Base-by-base conservation (phyloP, 2,113 vertebrate genomes). In the Albula goreensis region DNA sequence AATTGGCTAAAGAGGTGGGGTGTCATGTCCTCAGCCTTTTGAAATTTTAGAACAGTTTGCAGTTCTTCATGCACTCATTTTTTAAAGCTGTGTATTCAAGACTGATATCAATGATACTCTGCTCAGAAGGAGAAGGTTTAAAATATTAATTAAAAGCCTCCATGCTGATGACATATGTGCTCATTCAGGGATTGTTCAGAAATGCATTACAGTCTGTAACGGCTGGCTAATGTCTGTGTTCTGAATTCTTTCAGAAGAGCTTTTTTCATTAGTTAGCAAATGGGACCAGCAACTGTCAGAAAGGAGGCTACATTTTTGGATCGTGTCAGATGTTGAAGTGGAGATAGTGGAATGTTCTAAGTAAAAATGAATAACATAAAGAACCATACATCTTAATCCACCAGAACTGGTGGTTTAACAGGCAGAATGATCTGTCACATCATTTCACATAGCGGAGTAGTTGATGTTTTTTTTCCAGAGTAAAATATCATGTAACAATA, bases 91-190 rank as follows among this genome's bases (percentile, higher is more conserved):
- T 11, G 9, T 17, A 81, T 81, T n/a, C 19, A 22, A 81, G 80
- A 10, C 50, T 8, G 22, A 17, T 50, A 17, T 51, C 80, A 52
- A 25, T n/a, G 50, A 52, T 81, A 53, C 3, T 81, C 22, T 50
- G 9, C 15, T 50, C 80, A 53, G 80, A n/a, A n/a, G 80, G 80
- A 81, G 50, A 81, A 52, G 50, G 50, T n/a, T 53, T 81, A 51
- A 81, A 81, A 81, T 81, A 52, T 53, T 52, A 81, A 81, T 81
- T 53, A 81, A 41, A 81, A 51, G 80, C 50, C 50, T 53, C 15
- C 80, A 12, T 25, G 49, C 49, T 57, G 25, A 57, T 53, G 81
- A 63, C 25, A 60, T 60, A 83, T 63, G 81, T 25, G 60, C 31
- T 48, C 53, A 8, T 31, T 83, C 56, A 60, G 25, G 56, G 81